Evolutionary conservation across 2,888 invertebrate genomes (phyloP), one percentile per base, ranked within the genome.

Genomic region (Andrena haemorrhoa): DNA sequence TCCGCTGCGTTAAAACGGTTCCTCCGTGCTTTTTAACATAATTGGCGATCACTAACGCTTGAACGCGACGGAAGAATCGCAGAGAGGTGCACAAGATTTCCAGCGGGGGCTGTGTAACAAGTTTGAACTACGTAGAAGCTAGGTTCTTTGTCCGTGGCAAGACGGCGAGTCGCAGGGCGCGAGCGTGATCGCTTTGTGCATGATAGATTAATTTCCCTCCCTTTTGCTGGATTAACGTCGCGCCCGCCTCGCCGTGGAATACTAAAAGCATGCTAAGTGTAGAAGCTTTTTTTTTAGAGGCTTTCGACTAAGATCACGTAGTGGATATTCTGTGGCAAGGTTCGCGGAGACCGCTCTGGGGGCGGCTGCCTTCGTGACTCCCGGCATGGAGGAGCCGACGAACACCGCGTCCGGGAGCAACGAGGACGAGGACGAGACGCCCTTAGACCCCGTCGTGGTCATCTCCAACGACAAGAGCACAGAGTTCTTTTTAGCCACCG

Each of bases 401-500:
- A 98, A 98, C 93, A 98, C 98, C 8, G 98, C 98, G 12, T 98
- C 97, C 5, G 98, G 97, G 8, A 98, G 98, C 91, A 98, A 98
- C 92, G 98, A 98, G 91, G 97, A 98, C 83, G 97, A 97, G 85
- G 97, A 97, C 86, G 95, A 95, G 79, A 94, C 93, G 35, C 94
- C 94, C 2, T 84, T 94, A 72, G 94, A 94, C 88, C 93, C 93
- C 7, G 92, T 92, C 26, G 93, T 93, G 94, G 97, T 98, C 90
- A 98, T 98, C 92, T 97, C 97, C 61, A 98, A 98, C 94, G 98
- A 98, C 93, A 97, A 97, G 94, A 98, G 98, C 86, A 97, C 98
- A 0, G 98, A 98, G 92, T 98, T 98, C 93, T 98, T 98, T 94
- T 95, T 98, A 87, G 97, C 98, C 47, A 98, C 98, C 2, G 98